Percentiles rank a stretch among this genome's conserved stretches.
These are phyloP conservation scores for Propithecus perrieri DNA, from an alignment of 2,797 vertebrate genomes.

Conservation along the genomic window DNA sequence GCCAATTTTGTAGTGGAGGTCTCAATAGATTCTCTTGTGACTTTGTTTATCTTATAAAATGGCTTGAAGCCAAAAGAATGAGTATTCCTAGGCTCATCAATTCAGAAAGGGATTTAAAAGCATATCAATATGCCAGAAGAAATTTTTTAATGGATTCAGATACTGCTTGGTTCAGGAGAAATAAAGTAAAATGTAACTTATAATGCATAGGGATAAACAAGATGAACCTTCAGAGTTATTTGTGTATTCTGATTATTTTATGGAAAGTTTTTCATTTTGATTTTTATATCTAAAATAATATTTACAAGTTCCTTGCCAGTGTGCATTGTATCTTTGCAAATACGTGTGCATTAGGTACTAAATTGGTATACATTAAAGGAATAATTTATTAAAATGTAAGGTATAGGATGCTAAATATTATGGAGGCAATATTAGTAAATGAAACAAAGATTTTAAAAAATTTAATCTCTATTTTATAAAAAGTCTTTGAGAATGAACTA, in stretches of 20 bases:
- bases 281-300: constrained; percentile 18
- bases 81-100: not conserved
- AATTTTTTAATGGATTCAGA: not conserved
- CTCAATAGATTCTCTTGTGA: not conserved
- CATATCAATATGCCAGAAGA: not conserved
- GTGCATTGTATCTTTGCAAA: not conserved
- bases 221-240: not conserved
- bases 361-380: not conserved
- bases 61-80: not conserved
- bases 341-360: not conserved
- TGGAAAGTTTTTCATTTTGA: not conserved
- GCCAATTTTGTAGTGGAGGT: not conserved
- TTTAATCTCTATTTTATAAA: not conserved
- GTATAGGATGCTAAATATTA: not conserved
- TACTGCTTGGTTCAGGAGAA: not conserved
- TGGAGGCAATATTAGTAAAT: not conserved
- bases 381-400: constrained; percentile 9
- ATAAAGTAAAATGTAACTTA: not conserved
- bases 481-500: not conserved
- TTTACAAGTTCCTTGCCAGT: not conserved
- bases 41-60: constrained; percentile 48
- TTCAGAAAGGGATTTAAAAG: not conserved
- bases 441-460: constrained; percentile 1
- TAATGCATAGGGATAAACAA: not conserved
- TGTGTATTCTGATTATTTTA: not conserved